These are phyloP conservation scores for Cryptus armator DNA, from an alignment of 2,888 invertebrate species.

Conservation along the genomic window DNA sequence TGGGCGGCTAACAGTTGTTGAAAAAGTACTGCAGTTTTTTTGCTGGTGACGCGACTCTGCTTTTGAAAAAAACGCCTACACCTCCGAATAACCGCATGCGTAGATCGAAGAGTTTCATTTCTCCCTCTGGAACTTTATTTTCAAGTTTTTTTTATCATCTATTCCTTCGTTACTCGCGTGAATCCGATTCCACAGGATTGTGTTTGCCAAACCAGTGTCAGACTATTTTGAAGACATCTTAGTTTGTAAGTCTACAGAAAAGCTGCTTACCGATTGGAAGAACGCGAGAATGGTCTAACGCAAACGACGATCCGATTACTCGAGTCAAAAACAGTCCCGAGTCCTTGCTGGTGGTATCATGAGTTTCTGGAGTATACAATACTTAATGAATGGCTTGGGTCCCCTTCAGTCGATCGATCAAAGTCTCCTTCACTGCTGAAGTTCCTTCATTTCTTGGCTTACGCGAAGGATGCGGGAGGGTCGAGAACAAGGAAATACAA, in stretches of 20 bases:
- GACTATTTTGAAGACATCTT: neutral
- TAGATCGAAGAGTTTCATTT: too few relatives aligned
- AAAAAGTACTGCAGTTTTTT: too few relatives aligned
- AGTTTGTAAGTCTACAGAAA: conserved; percentile 11
- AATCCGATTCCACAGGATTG: neutral
- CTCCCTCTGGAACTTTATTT: neutral
- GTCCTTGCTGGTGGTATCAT: conserved; percentile 14
- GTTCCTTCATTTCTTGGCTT: neutral
- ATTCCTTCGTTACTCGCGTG: neutral
- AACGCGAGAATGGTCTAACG: conserved; percentile 5
- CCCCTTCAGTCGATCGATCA: conserved; percentile 26
- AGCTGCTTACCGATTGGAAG: conserved; percentile 23
- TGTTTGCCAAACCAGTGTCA: neutral
- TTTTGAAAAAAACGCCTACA: too few relatives aligned
- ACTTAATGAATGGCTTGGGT: neutral
- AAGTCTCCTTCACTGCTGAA: neutral
- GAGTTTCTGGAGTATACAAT: conserved; percentile 2
- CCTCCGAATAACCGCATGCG: too few relatives aligned
- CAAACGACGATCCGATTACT: conserved; percentile 40
- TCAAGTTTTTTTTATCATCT: neutral
- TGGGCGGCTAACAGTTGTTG: too few relatives aligned
- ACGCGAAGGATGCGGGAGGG: neutral
- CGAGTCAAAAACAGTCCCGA: conserved; percentile 24
- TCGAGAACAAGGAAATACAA: conserved; percentile 40
- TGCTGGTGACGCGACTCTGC: too few relatives aligned